These are phyloP conservation scores for Taeniopygia guttata DNA, from an alignment of 2,797 vertebrate species.

Conservation along the genomic window DNA sequence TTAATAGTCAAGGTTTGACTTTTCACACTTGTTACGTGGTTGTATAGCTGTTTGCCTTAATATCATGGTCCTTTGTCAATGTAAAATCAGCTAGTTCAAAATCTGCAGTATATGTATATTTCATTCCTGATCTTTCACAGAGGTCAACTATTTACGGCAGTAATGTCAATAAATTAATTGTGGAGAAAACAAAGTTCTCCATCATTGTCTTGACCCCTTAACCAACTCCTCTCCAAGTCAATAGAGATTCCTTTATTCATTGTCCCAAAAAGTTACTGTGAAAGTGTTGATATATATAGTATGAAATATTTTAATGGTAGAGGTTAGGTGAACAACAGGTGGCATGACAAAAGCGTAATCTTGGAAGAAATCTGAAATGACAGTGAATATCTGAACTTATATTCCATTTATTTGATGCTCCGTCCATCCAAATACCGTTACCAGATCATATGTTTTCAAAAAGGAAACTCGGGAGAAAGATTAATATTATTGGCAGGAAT, in stretches of 20 bases:
- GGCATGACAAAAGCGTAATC: neutral
- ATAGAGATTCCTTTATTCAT: neutral
- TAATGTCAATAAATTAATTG: neutral
- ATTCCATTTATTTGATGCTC: neutral
- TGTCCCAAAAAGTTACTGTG: neutral
- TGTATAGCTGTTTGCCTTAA: neutral
- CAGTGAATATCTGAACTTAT: neutral
- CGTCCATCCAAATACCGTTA: neutral
- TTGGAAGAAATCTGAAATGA: neutral
- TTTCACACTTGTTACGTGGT: neutral
- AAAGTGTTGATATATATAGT: neutral
- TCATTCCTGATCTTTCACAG: neutral
- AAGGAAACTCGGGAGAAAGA: neutral
- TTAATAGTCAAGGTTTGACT: neutral
- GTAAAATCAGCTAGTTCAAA: neutral
- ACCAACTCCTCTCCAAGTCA: neutral
- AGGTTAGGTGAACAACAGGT: neutral
- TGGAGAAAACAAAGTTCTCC: neutral
- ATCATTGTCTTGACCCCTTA: neutral
- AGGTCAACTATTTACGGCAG: neutral
- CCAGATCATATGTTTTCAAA: neutral
- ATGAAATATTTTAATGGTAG: neutral
- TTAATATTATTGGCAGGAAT: neutral
- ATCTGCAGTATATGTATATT: neutral
- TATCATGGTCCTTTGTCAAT: neutral